Evolutionary conservation across 2,113 vertebrate genomes (phyloP).

Genomic region (Syngnathus floridae): DNA sequence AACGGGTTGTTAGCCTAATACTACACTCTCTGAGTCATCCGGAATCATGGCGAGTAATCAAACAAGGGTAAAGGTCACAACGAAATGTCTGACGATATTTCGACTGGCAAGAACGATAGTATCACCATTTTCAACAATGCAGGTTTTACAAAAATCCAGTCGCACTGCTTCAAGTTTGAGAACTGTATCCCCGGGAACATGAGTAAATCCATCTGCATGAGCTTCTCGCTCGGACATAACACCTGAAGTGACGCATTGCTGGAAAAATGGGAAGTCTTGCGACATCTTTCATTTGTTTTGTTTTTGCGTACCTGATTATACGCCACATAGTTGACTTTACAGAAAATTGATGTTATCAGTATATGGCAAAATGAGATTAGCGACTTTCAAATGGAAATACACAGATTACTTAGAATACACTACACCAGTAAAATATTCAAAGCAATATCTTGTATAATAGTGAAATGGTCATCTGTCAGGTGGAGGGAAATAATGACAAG

Average conservation of each 20-base stretch:
- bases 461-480: conserved; percentile 11
- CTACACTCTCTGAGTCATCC: background rate
- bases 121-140: background rate
- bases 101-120: background rate
- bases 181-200: background rate
- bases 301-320: no score
- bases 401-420: background rate
- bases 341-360: no score
- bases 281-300: background rate
- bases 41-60: background rate
- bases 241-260: background rate
- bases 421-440: background rate
- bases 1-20: conserved; percentile 10
- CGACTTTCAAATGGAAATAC: background rate
- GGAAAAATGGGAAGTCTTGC: background rate
- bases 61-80: background rate
- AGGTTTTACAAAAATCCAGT: background rate
- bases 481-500: conserved; percentile 39
- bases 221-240: background rate
- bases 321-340: no score
- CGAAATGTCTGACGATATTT: background rate
- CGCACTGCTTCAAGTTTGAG: background rate
- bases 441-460: conserved; percentile 13
- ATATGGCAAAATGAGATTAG: no score
- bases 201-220: background rate